Evolutionary conservation across 2,888 invertebrate species (phyloP).

Genomic region (Xestia ashworthii): DNA sequence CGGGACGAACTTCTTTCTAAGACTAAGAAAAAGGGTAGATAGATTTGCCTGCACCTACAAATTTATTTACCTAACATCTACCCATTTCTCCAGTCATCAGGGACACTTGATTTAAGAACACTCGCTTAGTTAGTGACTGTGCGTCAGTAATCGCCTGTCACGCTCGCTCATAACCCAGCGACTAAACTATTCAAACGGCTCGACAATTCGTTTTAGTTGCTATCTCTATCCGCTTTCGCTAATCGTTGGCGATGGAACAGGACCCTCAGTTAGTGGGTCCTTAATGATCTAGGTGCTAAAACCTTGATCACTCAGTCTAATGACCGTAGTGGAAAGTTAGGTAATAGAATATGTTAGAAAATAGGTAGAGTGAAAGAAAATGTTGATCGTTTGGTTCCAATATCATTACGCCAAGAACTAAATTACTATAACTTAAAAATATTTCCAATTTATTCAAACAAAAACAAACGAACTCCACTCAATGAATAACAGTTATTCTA

Average conservation of each 20-base stretch:
- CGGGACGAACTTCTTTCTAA: too few relatives aligned
- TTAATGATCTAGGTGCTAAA: conserved; percentile 16
- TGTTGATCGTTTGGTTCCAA: not conserved
- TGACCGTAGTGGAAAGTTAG: conserved; percentile 2
- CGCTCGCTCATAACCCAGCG: not conserved
- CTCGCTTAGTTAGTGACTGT: not conserved
- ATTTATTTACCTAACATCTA: too few relatives aligned
- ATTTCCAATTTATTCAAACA: not conserved
- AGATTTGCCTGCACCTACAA: too few relatives aligned
- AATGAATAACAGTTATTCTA: not conserved
- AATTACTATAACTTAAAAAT: not conserved
- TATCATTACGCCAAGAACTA: not conserved
- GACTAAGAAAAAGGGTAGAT: too few relatives aligned
- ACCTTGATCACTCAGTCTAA: conserved; percentile 20
- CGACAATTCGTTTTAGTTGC: not conserved
- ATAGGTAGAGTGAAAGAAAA: not conserved
- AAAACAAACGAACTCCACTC: not conserved
- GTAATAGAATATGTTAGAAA: not conserved
- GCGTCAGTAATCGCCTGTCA: not conserved
- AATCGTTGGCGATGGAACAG: not conserved
- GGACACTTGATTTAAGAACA: not conserved
- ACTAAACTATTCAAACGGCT: not conserved
- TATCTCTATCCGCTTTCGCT: not conserved
- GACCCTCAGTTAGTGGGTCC: not conserved
- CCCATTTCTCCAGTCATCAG: too few relatives aligned